A percentile compares a stretch with the other conserved stretches of the same genome.
Evolutionary conservation across 2,113 vertebrate genomes (phyloP).

Genomic region (Machaerirhynchus nigripectus): DNA sequence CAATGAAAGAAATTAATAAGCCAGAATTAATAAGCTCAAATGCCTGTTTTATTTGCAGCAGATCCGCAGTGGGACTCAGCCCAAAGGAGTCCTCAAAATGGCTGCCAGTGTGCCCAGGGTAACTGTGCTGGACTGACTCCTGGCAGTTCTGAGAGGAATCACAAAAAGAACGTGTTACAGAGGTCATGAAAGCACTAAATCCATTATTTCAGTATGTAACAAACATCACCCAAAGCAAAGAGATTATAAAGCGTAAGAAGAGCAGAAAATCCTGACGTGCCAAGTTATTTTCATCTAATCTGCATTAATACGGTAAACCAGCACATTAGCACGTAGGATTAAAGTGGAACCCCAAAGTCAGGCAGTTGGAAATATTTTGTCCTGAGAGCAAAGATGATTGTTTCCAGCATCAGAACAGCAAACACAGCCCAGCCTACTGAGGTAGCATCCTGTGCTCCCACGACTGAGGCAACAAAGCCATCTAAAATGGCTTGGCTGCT

Average conservation of each 20-base stretch:
- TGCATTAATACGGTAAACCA: neutral
- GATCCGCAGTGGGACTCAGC: neutral
- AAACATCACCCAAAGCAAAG: constrained; percentile 41
- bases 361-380: neutral
- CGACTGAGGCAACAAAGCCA: neutral
- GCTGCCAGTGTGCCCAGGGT: neutral
- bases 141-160: neutral
- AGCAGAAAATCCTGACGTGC: constrained; percentile 29
- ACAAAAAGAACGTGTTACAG: neutral
- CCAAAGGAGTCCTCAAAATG: neutral
- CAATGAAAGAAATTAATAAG: neutral
- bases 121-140: neutral
- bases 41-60: constrained; percentile 4
- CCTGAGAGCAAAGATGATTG: neutral
- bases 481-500: neutral
- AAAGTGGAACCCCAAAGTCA: constrained; percentile 31
- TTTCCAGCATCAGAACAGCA: constrained; percentile 3
- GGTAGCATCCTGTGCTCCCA: neutral
- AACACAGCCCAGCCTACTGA: neutral
- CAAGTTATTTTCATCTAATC: constrained; percentile 43
- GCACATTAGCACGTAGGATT: constrained; percentile 24
- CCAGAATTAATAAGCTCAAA: constrained; percentile 7
- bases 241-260: neutral
- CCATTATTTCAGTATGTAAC: constrained; percentile 26
- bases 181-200: constrained; percentile 44